Percentiles rank a stretch among this genome's conserved stretches.
Conservation (phyloP, 1,140 invertebrate genomes). For the Dolichoris vasculosae region DNA sequence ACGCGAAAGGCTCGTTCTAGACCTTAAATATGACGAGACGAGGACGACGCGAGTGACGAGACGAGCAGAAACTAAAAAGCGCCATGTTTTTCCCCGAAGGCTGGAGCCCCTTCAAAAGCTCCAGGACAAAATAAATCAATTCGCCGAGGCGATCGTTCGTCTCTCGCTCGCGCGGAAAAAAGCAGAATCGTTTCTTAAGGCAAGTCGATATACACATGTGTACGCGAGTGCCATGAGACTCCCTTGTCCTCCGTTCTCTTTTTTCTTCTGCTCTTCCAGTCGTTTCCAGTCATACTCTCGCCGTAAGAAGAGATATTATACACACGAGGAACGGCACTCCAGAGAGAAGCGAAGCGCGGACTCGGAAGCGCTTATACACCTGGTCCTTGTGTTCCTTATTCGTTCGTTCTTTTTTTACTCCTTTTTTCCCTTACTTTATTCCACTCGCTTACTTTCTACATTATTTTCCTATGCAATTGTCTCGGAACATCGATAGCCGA, state of each 20-base stretch:
- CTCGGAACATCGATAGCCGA: neutral
- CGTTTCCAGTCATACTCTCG: neutral
- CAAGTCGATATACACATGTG: neutral
- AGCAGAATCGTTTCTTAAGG: slow-evolving; percentile 21
- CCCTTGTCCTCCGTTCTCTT: slow-evolving; percentile 9
- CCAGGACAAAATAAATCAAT: slow-evolving; percentile 20
- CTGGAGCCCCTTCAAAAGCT: slow-evolving; percentile 1
- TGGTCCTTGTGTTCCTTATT: neutral
- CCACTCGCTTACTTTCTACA: neutral
- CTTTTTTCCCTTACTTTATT: neutral
- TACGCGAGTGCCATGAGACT: slow-evolving; percentile 15
- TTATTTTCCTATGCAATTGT: neutral
- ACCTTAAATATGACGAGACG: neutral
- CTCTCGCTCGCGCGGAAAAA: neutral
- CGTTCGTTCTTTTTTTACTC: neutral
- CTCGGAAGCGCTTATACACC: slow-evolving; percentile 19
- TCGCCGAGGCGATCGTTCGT: slow-evolving; percentile 13
- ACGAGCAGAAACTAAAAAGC: neutral
- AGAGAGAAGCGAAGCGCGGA: neutral
- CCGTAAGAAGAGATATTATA: slow-evolving; percentile 20
- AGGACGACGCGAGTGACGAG: neutral
- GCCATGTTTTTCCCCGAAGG: slow-evolving; percentile 6
- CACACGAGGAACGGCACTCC: neutral
- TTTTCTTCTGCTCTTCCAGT: neutral
- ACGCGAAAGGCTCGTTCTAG: neutral